These are phyloP conservation scores for Emydura subglobosa DNA, from an alignment of 2,113 vertebrate genomes.

Conservation along the genomic window DNA sequence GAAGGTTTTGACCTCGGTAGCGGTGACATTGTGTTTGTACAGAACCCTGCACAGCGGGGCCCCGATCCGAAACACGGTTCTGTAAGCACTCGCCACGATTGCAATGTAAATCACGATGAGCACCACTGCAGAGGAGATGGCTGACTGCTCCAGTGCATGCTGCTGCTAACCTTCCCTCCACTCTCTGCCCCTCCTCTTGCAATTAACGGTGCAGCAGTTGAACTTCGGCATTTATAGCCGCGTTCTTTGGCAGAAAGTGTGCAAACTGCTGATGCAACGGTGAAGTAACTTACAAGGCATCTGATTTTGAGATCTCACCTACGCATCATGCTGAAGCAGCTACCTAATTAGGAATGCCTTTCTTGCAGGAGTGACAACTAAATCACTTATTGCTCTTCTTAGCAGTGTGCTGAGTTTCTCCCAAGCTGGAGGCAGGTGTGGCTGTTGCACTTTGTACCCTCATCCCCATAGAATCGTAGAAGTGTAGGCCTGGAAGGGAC, in stretches of 20 bases:
- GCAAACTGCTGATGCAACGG: constrained; percentile 38
- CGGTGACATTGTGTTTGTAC: background rate
- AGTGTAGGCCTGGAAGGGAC: background rate
- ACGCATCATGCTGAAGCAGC: background rate
- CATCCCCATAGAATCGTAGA: background rate
- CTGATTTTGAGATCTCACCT: background rate
- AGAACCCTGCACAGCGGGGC: background rate
- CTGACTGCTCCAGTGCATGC: background rate
- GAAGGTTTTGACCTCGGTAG: background rate
- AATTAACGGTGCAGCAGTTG: background rate
- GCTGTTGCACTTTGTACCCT: background rate
- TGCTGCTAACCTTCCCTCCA: background rate
- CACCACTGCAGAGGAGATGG: background rate
- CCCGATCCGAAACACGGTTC: no score
- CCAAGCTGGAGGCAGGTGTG: background rate
- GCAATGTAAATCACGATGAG: background rate
- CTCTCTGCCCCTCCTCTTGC: background rate
- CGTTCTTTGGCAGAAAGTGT: background rate
- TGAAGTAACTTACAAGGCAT: background rate
- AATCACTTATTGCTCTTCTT: background rate
- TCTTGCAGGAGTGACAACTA: background rate
- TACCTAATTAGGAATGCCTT: background rate
- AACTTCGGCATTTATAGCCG: background rate
- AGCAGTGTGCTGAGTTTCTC: background rate
- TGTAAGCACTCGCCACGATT: background rate